A percentile compares a stretch with the other conserved stretches of the same genome.
These are phyloP conservation scores for Eledone cirrhosa DNA, from an alignment of 2,888 invertebrate genomes.

Conservation along the genomic window DNA sequence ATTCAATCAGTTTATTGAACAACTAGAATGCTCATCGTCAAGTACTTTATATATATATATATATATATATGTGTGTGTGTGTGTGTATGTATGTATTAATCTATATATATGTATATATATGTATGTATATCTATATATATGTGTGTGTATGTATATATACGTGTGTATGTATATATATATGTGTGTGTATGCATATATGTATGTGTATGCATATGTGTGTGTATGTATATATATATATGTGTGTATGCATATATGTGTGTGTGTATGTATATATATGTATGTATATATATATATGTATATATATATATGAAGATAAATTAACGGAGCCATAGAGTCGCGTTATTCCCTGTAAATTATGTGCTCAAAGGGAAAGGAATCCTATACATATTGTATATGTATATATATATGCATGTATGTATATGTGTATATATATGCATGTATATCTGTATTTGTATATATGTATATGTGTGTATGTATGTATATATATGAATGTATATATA, in stretches of 20 bases:
- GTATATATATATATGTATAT: constrained; percentile 25
- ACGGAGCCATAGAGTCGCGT: too few species aligned
- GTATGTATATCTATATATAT: constrained; percentile 19
- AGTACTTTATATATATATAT: too few species aligned
- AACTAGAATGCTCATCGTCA: too few species aligned
- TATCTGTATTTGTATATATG: neutral
- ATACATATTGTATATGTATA: constrained; percentile 1
- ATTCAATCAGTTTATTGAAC: too few species aligned
- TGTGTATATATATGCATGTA: neutral
- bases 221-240: neutral
- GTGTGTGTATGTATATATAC: constrained; percentile 29
- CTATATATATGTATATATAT: neutral
- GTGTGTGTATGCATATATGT: constrained; percentile 30
- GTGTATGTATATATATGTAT: constrained; percentile 30
- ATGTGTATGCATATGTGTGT: constrained; percentile 19
- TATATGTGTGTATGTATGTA: constrained; percentile 27
- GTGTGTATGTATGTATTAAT: too few species aligned
- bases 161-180: constrained; percentile 31
- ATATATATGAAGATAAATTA: constrained; percentile 17
- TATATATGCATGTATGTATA: neutral
- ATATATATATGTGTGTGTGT: too few species aligned
- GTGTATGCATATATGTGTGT: constrained; percentile 26
- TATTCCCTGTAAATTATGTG: too few species aligned
- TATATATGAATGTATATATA: constrained; percentile 20
- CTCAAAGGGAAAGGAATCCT: too few species aligned